phyloP scores from a whole-genome alignment of 37 sponge, comb jelly and placozoan species.

The Halisarca cf. caerulea region DNA sequence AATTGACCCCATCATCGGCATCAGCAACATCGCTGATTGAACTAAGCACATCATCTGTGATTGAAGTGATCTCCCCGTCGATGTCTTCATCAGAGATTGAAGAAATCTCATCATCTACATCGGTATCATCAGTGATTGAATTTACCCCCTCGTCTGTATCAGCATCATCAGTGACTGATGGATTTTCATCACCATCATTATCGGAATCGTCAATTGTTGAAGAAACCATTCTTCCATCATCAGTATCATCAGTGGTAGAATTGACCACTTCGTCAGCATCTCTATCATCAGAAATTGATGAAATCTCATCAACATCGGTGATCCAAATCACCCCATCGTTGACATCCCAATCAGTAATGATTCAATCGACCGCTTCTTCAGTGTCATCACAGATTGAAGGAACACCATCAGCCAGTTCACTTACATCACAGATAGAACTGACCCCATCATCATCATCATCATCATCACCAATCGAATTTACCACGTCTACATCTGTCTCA shows the following conservation, averaged over 20 bases:
- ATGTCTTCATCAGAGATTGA: too few species aligned
- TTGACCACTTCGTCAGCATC: not conserved
- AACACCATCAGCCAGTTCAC: not conserved
- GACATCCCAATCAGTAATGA: not conserved
- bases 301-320: not conserved
- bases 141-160: too few species aligned
- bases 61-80: too few species aligned
- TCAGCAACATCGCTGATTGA: too few species aligned
- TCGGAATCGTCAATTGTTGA: not conserved
- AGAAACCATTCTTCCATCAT: not conserved
- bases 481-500: not conserved
- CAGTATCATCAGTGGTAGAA: not conserved
- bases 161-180: too few species aligned
- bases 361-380: not conserved
- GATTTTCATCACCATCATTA: too few species aligned
- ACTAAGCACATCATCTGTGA: too few species aligned
- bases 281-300: not conserved
- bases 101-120: too few species aligned
- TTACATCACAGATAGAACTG: not conserved
- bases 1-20: too few species aligned
- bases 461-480: not conserved
- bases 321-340: too few species aligned
- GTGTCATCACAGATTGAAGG: not conserved
- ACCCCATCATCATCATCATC: not conserved
- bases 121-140: too few species aligned